A percentile compares a stretch with the other conserved stretches of the same genome.
Evolutionary conservation across 2,888 invertebrate species (phyloP).

Genomic region (Rotaria magnacalcarata): DNA sequence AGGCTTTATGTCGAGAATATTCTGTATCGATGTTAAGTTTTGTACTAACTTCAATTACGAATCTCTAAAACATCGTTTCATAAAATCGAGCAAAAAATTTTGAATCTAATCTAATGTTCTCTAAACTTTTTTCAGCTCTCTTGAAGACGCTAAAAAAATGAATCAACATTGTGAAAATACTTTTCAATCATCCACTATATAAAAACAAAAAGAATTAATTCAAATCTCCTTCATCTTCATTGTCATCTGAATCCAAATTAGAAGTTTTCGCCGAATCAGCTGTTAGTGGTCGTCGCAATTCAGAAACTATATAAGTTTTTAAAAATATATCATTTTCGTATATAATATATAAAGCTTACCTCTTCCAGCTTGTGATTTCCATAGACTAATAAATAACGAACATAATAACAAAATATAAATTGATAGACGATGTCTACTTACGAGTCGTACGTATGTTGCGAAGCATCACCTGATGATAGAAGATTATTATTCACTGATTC

Average conservation of each 20-base stretch:
- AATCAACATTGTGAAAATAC: no score
- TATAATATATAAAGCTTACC: background rate
- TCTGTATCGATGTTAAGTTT: no score
- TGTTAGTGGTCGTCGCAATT: constrained; percentile 9
- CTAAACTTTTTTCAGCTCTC: no score
- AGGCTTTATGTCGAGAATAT: no score
- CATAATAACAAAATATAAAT: no score
- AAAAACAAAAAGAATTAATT: background rate
- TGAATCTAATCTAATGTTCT: no score
- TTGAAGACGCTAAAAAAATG: no score
- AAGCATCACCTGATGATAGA: constrained; percentile 6
- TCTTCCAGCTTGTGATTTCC: background rate
- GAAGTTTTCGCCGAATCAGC: constrained; percentile 22
- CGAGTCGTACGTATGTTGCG: constrained; percentile 27
- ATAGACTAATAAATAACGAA: background rate
- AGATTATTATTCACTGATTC: background rate
- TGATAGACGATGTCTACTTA: background rate
- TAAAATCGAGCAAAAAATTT: no score
- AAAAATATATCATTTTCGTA: background rate
- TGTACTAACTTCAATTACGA: no score
- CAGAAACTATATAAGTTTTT: background rate
- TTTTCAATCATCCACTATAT: no score
- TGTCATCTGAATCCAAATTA: background rate
- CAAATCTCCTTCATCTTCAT: background rate
- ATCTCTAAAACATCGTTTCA: no score